phyloP scores from a whole-genome alignment of 2,888 invertebrate species.

The Apantesis nais region DNA sequence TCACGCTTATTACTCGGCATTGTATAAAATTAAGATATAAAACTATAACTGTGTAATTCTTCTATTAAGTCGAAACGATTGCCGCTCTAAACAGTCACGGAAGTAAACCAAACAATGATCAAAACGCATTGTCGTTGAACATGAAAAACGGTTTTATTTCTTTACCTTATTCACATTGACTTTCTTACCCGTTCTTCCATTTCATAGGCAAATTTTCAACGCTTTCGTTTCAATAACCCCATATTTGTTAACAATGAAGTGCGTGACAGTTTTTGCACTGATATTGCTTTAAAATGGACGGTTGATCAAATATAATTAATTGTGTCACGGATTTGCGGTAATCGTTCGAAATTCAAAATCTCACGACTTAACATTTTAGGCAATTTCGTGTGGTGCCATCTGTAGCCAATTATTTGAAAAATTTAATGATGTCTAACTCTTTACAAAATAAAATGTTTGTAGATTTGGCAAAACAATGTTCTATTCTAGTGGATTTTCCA shows the following conservation, averaged over 20 bases:
- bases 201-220: constrained; percentile 69
- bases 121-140: constrained; percentile 41
- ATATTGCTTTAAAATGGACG: constrained; percentile 22
- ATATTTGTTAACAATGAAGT: constrained; percentile 66
- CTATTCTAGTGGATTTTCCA: neutral
- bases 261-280: constrained; percentile 57
- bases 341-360: constrained; percentile 7
- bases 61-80: constrained; percentile 5
- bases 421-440: no score
- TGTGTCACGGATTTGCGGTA: constrained; percentile 28
- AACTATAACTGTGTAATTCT: neutral
- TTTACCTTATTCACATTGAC: constrained; percentile 49
- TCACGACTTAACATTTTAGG: neutral
- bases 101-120: constrained; percentile 44
- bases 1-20: neutral
- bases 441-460: neutral
- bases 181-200: constrained; percentile 70
- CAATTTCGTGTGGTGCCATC: neutral
- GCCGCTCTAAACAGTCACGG: constrained; percentile 24
- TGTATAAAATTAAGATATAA: neutral
- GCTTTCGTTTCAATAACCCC: constrained; percentile 69
- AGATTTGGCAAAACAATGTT: no score
- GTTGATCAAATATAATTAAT: constrained; percentile 40
- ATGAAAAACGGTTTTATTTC: constrained; percentile 42
- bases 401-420: neutral